phyloP scores from a whole-genome alignment of 1,140 invertebrate genomes.

The Drosophila prosaltans region DNA sequence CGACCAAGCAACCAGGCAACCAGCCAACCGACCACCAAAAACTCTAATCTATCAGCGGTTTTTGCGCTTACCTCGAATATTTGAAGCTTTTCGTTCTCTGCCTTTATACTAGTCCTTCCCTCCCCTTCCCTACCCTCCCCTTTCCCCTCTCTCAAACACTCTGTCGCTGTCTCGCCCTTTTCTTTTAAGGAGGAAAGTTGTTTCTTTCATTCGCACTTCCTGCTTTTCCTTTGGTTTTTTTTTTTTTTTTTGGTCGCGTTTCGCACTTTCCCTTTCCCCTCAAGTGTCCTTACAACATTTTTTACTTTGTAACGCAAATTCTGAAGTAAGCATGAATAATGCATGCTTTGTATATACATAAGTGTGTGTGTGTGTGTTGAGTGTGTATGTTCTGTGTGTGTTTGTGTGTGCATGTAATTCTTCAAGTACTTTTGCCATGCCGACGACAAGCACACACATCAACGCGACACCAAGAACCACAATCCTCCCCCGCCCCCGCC shows the following conservation, averaged over 20 bases:
- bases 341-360: slow-evolving; percentile 67
- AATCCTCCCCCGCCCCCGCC: not conserved
- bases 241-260: slow-evolving; percentile 5
- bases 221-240: slow-evolving; percentile 45
- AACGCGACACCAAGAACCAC: slow-evolving; percentile 32
- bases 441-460: slow-evolving; percentile 74
- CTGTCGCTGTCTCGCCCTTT: slow-evolving; percentile 28
- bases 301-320: slow-evolving; percentile 81
- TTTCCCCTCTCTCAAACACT: slow-evolving; percentile 15
- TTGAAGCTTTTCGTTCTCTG: slow-evolving; percentile 44
- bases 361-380: not conserved
- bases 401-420: slow-evolving; percentile 57
- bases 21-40: slow-evolving; percentile 36
- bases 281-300: slow-evolving; percentile 78
- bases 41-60: slow-evolving; percentile 75
- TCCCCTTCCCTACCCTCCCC: slow-evolving; percentile 25
- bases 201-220: slow-evolving; percentile 61
- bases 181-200: not conserved
- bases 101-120: not conserved
- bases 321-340: slow-evolving; percentile 81
- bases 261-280: slow-evolving; percentile 19
- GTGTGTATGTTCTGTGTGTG: slow-evolving; percentile 36
- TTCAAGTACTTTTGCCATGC: slow-evolving; percentile 75
- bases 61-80: slow-evolving; percentile 57
- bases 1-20: slow-evolving; percentile 1